These are phyloP conservation scores for Aramus guarauna DNA, from an alignment of 2,113 vertebrate genomes.

Conservation along the genomic window DNA sequence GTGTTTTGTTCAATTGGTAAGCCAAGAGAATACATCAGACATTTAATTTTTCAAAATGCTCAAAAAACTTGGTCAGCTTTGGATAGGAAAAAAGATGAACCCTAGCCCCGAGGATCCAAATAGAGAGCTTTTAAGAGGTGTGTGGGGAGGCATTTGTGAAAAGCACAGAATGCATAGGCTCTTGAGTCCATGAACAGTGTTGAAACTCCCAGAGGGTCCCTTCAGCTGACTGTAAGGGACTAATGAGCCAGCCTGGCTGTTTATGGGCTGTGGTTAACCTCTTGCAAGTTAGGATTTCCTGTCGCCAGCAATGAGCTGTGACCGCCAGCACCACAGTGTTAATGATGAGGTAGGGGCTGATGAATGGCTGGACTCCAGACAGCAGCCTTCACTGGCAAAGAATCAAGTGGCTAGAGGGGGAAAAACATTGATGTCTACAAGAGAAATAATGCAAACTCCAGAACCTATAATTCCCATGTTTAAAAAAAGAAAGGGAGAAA, in stretches of 20 bases:
- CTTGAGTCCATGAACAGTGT: background rate
- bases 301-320: slow-evolving; percentile 64
- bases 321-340: slow-evolving; percentile 63
- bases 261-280: slow-evolving; percentile 66
- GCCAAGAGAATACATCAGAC: background rate
- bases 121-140: background rate
- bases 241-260: slow-evolving; percentile 57
- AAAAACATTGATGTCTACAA: slow-evolving; percentile 68
- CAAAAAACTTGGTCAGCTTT: background rate
- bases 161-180: background rate
- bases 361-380: slow-evolving; percentile 69
- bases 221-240: slow-evolving; percentile 35
- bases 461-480: slow-evolving; percentile 76
- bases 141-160: background rate
- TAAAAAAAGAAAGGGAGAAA: slow-evolving; percentile 63
- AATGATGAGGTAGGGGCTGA: slow-evolving; percentile 57
- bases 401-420: slow-evolving; percentile 57
- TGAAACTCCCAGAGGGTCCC: slow-evolving; percentile 44
- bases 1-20: background rate
- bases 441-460: slow-evolving; percentile 71
- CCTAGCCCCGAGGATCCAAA: background rate
- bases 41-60: background rate
- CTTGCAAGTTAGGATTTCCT: slow-evolving; percentile 69
- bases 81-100: background rate
- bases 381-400: slow-evolving; percentile 64